Percentiles rank a stretch among this genome's conserved stretches.
phyloP scores from a whole-genome alignment of 2,888 invertebrate genomes.

The Drosophila imparisetae region DNA sequence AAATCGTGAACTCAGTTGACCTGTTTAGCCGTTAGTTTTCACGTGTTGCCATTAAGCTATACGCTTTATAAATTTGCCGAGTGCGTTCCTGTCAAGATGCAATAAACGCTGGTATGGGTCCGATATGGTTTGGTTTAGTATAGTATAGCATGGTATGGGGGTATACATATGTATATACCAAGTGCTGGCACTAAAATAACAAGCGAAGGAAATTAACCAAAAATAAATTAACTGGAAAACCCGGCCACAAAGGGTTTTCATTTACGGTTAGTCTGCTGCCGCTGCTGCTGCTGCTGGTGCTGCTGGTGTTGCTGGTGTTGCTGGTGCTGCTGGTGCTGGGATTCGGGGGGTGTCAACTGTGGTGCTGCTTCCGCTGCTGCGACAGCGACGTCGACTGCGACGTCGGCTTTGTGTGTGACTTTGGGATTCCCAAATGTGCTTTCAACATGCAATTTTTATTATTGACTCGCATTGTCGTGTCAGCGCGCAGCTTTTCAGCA shows the following conservation, averaged over 20 bases:
- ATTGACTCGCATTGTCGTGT: slow-evolving; percentile 78
- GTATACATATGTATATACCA: slow-evolving; percentile 12
- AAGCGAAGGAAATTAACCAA: slow-evolving; percentile 77
- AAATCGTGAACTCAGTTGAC: slow-evolving; percentile 27
- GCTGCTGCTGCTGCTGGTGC: slow-evolving; percentile 9
- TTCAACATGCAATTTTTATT: slow-evolving; percentile 79
- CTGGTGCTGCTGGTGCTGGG: background rate
- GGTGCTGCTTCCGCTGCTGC: slow-evolving; percentile 40
- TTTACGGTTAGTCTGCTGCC: slow-evolving; percentile 42
- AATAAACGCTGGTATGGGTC: slow-evolving; percentile 65
- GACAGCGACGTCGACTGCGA: slow-evolving; percentile 22
- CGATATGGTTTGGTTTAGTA: slow-evolving; percentile 31
- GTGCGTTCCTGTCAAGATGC: slow-evolving; percentile 73
- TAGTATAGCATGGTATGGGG: slow-evolving; percentile 4
- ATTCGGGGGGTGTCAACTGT: slow-evolving; percentile 66
- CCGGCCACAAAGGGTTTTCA: slow-evolving; percentile 67
- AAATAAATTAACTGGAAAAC: slow-evolving; percentile 79
- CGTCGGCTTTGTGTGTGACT: slow-evolving; percentile 64
- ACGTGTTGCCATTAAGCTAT: background rate
- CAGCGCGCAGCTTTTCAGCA: slow-evolving; percentile 75
- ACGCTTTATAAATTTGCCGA: slow-evolving; percentile 34
- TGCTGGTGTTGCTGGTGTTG: slow-evolving; percentile 43
- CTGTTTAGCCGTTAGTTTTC: slow-evolving; percentile 20
- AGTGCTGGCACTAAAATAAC: slow-evolving; percentile 73
- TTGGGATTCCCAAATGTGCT: slow-evolving; percentile 77